phyloP scores from a whole-genome alignment of 2,888 invertebrate genomes.

The Andrena fulva region DNA sequence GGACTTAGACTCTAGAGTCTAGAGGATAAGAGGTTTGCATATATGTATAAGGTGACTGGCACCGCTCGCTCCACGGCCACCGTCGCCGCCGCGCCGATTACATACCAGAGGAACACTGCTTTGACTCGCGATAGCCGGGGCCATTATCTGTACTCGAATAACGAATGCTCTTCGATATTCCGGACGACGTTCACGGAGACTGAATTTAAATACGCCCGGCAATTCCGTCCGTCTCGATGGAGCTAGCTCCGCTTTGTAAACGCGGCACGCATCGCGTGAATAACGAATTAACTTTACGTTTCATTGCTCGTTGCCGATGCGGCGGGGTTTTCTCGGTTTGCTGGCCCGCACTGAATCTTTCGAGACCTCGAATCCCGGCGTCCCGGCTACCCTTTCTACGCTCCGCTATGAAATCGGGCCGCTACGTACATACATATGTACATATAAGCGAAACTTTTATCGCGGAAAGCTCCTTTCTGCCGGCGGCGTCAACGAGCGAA shows the following conservation, averaged over 20 bases:
- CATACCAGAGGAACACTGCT: conserved; percentile 31
- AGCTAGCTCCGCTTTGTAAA: background rate
- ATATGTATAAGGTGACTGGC: conserved; percentile 37
- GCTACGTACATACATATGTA: background rate
- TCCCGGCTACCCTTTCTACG: background rate
- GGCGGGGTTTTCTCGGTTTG: background rate
- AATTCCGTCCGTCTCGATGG: background rate
- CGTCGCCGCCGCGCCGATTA: conserved; percentile 9
- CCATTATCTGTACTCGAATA: conserved; percentile 30
- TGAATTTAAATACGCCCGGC: conserved; percentile 43
- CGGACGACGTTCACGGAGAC: background rate
- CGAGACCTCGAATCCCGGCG: background rate
- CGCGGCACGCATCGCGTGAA: conserved; percentile 2
- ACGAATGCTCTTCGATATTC: conserved; percentile 45
- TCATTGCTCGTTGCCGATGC: background rate
- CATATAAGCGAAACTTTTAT: conserved; percentile 19
- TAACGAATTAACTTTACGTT: conserved; percentile 17
- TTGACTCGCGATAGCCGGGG: conserved; percentile 26
- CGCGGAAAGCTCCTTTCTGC: background rate
- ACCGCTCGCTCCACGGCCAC: background rate
- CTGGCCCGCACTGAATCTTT: conserved; percentile 1
- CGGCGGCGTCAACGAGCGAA: conserved; percentile 23
- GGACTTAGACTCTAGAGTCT: conserved; percentile 25
- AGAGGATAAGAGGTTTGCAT: conserved; percentile 40
- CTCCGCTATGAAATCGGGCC: conserved; percentile 1